phyloP scores from a whole-genome alignment of 2,888 invertebrate species.

The Hypolimnas misippus region DNA sequence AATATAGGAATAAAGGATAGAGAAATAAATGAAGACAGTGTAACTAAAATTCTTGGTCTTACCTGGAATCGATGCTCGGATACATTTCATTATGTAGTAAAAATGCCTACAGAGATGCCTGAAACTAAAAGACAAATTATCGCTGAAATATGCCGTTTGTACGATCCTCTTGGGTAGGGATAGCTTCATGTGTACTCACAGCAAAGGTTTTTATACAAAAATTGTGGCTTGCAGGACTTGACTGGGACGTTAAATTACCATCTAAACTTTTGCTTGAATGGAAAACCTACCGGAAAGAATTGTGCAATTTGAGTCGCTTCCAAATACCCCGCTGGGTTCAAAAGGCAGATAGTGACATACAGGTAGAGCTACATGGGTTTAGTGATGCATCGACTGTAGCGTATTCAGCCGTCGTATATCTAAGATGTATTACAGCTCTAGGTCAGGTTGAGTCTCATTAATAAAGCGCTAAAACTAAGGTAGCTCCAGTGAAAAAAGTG shows the following conservation, averaged over 20 bases:
- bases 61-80: conserved; percentile 31
- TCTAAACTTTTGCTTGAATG: conserved; percentile 30
- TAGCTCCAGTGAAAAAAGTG: too few relatives aligned
- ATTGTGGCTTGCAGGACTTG: conserved; percentile 31
- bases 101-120: conserved; percentile 14
- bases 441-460: too few relatives aligned
- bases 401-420: conserved; percentile 13
- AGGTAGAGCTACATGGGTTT: conserved; percentile 27
- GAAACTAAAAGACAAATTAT: conserved; percentile 28
- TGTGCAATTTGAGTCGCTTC: conserved; percentile 21
- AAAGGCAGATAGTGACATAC: not conserved
- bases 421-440: too few relatives aligned
- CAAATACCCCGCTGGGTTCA: conserved; percentile 32
- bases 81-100: conserved; percentile 20
- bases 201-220: conserved; percentile 32
- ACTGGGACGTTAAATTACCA: conserved; percentile 30
- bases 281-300: conserved; percentile 35
- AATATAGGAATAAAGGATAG: conserved; percentile 15
- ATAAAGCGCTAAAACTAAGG: too few relatives aligned
- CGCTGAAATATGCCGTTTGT: conserved; percentile 35
- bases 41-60: conserved; percentile 40
- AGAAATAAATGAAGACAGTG: conserved; percentile 38
- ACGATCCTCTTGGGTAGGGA: conserved; percentile 42
- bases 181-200: conserved; percentile 35
- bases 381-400: conserved; percentile 31